Evolutionary conservation across 2,113 vertebrate species (phyloP).

Genomic region (Penelope pileata): DNA sequence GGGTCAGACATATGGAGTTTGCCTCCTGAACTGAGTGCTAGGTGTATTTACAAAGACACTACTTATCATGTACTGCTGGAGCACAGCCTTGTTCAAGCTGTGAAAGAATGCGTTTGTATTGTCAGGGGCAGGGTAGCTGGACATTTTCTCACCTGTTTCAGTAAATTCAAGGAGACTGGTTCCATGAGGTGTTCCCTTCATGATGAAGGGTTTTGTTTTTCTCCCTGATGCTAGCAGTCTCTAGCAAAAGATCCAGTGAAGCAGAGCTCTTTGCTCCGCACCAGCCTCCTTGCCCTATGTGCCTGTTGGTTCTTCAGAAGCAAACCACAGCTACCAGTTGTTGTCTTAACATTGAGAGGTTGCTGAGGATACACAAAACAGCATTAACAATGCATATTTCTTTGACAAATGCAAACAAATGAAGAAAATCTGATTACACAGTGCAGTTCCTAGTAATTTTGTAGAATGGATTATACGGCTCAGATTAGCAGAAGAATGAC

Average conservation of each 20-base stretch:
- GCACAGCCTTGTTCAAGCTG: neutral
- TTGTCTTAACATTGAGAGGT: accelerated
- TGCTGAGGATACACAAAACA: neutral
- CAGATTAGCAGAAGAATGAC: neutral
- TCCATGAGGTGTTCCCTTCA: neutral
- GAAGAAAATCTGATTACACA: neutral
- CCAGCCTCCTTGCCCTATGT: neutral
- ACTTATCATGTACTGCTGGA: neutral
- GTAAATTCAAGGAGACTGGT: neutral
- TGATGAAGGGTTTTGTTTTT: neutral
- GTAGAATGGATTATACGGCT: neutral
- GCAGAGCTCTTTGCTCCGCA: neutral
- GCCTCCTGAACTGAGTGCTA: neutral
- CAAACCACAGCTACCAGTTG: neutral
- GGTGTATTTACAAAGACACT: neutral
- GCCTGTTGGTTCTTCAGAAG: neutral
- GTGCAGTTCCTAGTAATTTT: neutral
- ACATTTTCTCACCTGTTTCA: neutral
- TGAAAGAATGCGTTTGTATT: neutral
- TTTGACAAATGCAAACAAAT: neutral
- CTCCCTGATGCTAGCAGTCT: neutral
- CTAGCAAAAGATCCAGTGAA: neutral
- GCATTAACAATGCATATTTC: neutral
- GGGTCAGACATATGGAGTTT: neutral
- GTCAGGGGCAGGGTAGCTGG: neutral